Evolutionary conservation across 2,113 vertebrate genomes (phyloP).

Genomic region (Stigmatopora argus): DNA sequence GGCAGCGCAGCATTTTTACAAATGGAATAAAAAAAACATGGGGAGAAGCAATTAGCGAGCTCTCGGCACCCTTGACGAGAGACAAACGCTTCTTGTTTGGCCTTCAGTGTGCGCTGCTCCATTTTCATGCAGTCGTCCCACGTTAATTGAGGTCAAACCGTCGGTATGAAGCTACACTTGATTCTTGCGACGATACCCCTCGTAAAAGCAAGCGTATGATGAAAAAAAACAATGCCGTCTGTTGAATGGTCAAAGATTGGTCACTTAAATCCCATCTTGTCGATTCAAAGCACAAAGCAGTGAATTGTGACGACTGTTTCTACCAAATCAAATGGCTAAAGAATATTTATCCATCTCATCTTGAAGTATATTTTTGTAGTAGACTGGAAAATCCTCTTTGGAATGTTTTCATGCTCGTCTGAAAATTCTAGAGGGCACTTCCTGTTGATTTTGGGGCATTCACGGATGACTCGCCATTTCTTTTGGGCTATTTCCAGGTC

Average conservation of each 20-base stretch:
- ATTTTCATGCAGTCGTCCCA: constrained; percentile 29
- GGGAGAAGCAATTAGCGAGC: constrained; percentile 41
- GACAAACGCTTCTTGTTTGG: constrained; percentile 47
- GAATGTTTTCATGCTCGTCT: too few species aligned
- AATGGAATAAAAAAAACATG: constrained; percentile 26
- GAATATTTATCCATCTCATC: neutral
- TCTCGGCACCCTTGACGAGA: constrained; percentile 39
- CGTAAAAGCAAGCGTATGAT: constrained; percentile 23
- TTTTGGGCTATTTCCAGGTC: too few species aligned
- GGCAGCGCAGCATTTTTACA: constrained; percentile 20
- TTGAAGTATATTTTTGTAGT: neutral
- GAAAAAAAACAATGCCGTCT: neutral
- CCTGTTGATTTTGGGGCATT: too few species aligned
- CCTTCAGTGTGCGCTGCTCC: constrained; percentile 39
- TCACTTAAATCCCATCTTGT: too few species aligned
- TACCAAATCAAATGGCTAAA: too few species aligned
- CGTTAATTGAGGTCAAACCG: constrained; percentile 61
- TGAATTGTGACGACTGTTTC: too few species aligned
- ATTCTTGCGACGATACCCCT: constrained; percentile 23
- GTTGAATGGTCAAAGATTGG: too few species aligned
- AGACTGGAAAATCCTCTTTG: too few species aligned
- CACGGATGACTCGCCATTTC: too few species aligned
- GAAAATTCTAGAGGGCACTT: too few species aligned
- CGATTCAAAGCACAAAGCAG: too few species aligned
- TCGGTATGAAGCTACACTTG: constrained; percentile 11